phyloP scores from a whole-genome alignment of 2,888 invertebrate genomes.

The Gortyna flavago region DNA sequence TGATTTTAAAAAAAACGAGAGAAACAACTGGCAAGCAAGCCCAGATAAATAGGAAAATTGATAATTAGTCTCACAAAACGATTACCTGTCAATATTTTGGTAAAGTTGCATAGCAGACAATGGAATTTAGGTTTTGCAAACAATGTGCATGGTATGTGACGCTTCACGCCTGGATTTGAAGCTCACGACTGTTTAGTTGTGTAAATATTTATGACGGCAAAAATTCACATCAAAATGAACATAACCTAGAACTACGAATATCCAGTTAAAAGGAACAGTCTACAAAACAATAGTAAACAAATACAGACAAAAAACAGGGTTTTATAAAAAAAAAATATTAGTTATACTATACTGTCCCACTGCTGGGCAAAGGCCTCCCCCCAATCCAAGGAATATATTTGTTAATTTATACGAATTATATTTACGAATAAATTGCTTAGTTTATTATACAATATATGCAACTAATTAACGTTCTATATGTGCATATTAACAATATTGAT shows the following conservation, averaged over 20 bases:
- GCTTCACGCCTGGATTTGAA: constrained; percentile 42
- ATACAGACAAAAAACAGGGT: neutral
- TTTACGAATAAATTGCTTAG: neutral
- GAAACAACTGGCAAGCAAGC: neutral
- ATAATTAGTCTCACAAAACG: constrained; percentile 7
- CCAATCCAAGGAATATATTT: neutral
- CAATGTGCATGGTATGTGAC: constrained; percentile 37
- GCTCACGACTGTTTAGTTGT: constrained; percentile 46
- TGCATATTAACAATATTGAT: constrained; percentile 37
- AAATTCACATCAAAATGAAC: neutral
- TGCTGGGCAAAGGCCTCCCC: neutral
- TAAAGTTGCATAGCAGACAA: constrained; percentile 5
- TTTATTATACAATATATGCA: constrained; percentile 28
- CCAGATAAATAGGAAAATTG: constrained; percentile 16
- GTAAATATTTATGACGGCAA: neutral
- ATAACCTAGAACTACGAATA: neutral
- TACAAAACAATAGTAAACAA: constrained; percentile 12
- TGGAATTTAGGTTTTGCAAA: constrained; percentile 23
- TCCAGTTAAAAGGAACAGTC: neutral
- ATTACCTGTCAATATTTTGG: constrained; percentile 5
- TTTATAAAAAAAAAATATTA: neutral
- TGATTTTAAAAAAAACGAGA: neutral
- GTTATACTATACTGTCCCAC: neutral
- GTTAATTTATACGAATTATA: neutral
- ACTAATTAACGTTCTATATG: constrained; percentile 31